Evolutionary conservation across 2,113 vertebrate genomes (phyloP).

Genomic region (Strigops habroptila): DNA sequence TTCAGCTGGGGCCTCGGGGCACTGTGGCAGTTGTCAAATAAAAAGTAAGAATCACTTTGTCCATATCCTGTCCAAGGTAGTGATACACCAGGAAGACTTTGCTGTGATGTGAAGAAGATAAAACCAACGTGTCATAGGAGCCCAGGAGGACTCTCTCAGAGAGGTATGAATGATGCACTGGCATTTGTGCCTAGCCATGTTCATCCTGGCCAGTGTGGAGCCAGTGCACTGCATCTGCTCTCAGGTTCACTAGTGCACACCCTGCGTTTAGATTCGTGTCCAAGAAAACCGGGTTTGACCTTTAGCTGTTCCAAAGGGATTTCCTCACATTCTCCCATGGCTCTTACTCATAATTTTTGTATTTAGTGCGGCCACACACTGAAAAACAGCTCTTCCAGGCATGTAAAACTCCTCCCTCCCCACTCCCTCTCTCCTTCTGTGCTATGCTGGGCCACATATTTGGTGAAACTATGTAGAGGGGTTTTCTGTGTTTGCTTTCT

Average conservation of each 20-base stretch:
- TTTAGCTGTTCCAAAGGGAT: neutral
- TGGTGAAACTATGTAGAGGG: neutral
- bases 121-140: fast-evolving
- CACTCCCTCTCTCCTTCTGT: neutral
- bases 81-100: neutral
- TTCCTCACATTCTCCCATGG: neutral
- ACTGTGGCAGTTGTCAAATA: neutral
- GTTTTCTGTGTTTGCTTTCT: neutral
- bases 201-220: neutral
- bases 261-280: fast-evolving
- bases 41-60: neutral
- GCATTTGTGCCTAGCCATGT: neutral
- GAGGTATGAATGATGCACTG: neutral
- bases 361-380: neutral
- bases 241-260: neutral
- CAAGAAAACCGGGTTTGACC: neutral
- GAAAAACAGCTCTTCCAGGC: neutral
- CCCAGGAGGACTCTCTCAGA: neutral
- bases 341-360: neutral
- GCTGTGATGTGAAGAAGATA: neutral
- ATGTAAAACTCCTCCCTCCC: neutral
- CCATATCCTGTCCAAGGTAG: neutral
- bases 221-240: neutral
- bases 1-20: neutral
- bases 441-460: neutral